Base-by-base conservation (phyloP, 2,113 vertebrate species). In the Echinops telfairi region DNA sequence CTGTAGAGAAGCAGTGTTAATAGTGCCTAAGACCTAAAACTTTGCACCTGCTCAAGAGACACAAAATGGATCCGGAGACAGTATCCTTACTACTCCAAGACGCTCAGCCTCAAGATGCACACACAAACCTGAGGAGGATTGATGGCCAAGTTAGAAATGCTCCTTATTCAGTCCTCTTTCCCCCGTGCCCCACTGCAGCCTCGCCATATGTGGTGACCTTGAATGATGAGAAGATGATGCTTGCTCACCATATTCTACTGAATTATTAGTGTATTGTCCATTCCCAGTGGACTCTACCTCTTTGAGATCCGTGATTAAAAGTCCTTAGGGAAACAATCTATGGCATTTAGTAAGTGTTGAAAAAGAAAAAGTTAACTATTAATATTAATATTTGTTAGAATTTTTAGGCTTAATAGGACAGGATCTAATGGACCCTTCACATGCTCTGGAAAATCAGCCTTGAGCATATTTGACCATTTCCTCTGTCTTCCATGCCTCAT, bases 331-430 rank as follows among this genome's bases (percentile, higher is more conserved):
- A 4, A 94, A 82, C 16, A 80, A 27, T 76, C n/a, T 43, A 71
- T 83, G 31, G 27, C 17, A 88, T n/a, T 93, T 73, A 68, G 16
- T 68, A 93, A 79, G 12, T 60, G 64, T 64, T 90, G 84, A 64
- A 86, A 86, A 91, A 40, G 40, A 40, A 40, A 91, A 88, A 94
- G 73, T 77, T 31, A 93, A 19, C 2, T 43, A 81, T 95, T 91
- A 68, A 92, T 43, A 81, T 95, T 91, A 68, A 92, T 84, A 95
- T 94, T 93, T 86, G 93, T 92, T 66, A 78, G 53, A 40, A 70
- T 84, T 53, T 91, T 91, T 70, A 82, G 88, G 92, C 83, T 62
- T 91, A 93, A 80, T 36, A 92, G 27, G 47, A 86, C 29, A 83
- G 40, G 22, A 68, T 86, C 64, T 92, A 90, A 94, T 68, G 73